phyloP scores from a whole-genome alignment of 2,888 invertebrate species.

The Anticlea derivata region DNA sequence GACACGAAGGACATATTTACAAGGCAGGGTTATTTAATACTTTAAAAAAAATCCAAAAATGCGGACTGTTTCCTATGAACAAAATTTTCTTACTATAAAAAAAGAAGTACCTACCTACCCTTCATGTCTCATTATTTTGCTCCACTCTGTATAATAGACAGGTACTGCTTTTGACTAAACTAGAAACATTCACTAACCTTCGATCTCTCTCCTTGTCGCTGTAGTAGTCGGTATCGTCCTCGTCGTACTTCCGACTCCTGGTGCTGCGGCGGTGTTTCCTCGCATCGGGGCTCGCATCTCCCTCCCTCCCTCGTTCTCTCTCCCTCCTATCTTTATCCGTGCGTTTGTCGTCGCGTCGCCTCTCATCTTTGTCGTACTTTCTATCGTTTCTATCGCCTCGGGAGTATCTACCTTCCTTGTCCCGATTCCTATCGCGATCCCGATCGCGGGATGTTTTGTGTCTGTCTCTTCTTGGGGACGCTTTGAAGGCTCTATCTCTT shows the following conservation, averaged over 20 bases:
- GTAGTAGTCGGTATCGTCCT: constrained; percentile 87
- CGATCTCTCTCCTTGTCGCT: constrained; percentile 86
- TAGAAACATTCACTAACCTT: constrained; percentile 52
- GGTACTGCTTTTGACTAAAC: neutral
- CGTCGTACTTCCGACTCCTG: constrained; percentile 82
- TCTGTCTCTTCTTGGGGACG: constrained; percentile 64
- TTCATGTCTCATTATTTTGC: too few relatives aligned
- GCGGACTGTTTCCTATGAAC: too few relatives aligned
- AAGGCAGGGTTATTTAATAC: too few relatives aligned
- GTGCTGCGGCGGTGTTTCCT: constrained; percentile 63
- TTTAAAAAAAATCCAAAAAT: too few relatives aligned
- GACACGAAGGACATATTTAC: too few relatives aligned
- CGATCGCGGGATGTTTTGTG: constrained; percentile 59
- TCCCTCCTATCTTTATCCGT: constrained; percentile 58
- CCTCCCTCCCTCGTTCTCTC: constrained; percentile 44
- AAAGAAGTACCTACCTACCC: too few relatives aligned
- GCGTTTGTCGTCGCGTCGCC: constrained; percentile 55
- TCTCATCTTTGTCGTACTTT: constrained; percentile 52
- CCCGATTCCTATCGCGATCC: constrained; percentile 56
- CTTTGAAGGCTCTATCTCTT: constrained; percentile 64
- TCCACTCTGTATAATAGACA: too few relatives aligned
- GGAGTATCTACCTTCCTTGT: constrained; percentile 62
- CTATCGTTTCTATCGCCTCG: constrained; percentile 51
- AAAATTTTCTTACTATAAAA: too few relatives aligned
- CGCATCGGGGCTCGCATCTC: constrained; percentile 63